phyloP scores from a whole-genome alignment of 2,888 invertebrate species.

The Hyalella azteca region DNA sequence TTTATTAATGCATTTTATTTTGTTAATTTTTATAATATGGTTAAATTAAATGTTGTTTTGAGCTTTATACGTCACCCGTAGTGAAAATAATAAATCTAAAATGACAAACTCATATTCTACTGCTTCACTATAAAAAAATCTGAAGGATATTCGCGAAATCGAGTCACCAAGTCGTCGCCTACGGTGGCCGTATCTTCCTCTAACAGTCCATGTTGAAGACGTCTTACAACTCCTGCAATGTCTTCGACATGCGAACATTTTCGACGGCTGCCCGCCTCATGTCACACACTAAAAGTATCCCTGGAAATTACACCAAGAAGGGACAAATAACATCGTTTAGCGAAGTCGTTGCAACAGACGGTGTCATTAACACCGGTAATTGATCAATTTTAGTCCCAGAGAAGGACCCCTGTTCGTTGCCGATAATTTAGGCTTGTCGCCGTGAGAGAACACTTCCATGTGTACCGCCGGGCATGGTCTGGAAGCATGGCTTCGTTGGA shows the following conservation, averaged over 20 bases:
- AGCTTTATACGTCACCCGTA: too few species aligned
- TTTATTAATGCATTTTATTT: too few species aligned
- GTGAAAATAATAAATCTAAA: too few species aligned
- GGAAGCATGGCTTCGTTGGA: background rate
- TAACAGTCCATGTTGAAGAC: background rate
- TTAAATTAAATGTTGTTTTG: too few species aligned
- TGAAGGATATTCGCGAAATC: too few species aligned
- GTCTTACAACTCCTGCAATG: background rate
- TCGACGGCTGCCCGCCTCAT: background rate
- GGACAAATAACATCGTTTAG: slow-evolving; percentile 37
- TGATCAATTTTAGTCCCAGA: slow-evolving; percentile 25
- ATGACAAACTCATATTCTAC: too few species aligned
- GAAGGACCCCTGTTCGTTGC: background rate
- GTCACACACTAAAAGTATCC: slow-evolving; percentile 22
- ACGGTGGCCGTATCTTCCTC: slow-evolving; percentile 2
- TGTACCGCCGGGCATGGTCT: background rate
- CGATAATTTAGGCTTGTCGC: slow-evolving; percentile 29
- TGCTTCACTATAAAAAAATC: too few species aligned
- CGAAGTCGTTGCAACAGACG: slow-evolving; percentile 28
- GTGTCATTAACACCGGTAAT: slow-evolving; percentile 37
- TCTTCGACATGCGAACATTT: background rate
- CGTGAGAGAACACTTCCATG: slow-evolving; percentile 17
- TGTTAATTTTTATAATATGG: too few species aligned
- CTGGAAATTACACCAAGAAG: slow-evolving; percentile 21
- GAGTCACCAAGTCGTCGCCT: too few species aligned